phyloP scores from a whole-genome alignment of 2,888 invertebrate genomes.

The Chloroclystis v-ata region DNA sequence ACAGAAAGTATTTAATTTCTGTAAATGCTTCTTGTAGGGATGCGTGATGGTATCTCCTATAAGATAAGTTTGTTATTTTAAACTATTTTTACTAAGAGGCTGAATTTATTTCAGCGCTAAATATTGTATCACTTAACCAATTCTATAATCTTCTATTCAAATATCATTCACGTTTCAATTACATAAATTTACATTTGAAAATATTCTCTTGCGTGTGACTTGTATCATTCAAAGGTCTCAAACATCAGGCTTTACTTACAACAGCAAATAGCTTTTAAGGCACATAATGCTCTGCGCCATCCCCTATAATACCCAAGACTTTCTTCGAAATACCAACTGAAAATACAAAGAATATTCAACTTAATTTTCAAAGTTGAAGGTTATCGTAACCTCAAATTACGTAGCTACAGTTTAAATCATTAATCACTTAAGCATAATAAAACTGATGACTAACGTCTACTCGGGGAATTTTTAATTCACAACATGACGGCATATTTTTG shows the following conservation, averaged over 20 bases:
- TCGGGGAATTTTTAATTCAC: constrained; percentile 41
- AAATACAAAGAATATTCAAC: constrained; percentile 9
- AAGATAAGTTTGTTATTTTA: no score
- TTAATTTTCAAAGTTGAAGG: constrained; percentile 7
- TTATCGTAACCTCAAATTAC: constrained; percentile 23
- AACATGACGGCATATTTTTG: constrained; percentile 37
- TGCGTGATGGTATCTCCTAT: no score
- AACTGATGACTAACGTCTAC: constrained; percentile 33
- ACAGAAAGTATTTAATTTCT: no score
- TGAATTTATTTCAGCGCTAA: no score
- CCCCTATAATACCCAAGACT: background rate
- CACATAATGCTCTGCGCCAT: background rate
- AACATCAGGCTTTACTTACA: background rate
- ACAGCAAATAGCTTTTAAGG: background rate
- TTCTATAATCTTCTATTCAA: no score
- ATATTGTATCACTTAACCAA: no score
- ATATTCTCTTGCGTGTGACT: no score
- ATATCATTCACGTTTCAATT: no score
- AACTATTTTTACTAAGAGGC: no score
- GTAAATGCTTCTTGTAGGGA: no score
- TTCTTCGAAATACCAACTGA: background rate
- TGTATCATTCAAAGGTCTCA: background rate
- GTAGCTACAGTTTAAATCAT: constrained; percentile 31
- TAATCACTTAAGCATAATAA: constrained; percentile 41
- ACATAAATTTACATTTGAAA: no score